These are phyloP conservation scores for Otocyon megalotis DNA, from an alignment of 2,113 vertebrate species.

Conservation along the genomic window DNA sequence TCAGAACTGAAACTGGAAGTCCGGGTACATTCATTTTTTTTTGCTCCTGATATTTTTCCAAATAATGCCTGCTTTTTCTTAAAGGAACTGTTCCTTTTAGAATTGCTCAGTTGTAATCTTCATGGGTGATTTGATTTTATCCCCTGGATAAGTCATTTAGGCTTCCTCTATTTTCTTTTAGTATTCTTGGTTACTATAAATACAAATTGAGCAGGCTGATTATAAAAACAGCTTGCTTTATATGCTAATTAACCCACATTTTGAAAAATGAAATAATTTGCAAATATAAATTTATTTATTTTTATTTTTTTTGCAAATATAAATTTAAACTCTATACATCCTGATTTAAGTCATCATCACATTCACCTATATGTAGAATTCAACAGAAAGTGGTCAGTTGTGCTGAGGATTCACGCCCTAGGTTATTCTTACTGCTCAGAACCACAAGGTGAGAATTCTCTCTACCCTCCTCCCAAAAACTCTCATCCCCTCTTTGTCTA, in stretches of 20 bases:
- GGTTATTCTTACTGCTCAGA: neutral
- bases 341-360: neutral
- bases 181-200: neutral
- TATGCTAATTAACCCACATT: neutral
- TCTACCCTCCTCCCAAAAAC: neutral
- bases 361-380: neutral
- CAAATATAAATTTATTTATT: neutral
- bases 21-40: neutral
- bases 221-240: constrained; percentile 1
- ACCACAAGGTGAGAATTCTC: neutral
- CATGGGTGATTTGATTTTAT: neutral
- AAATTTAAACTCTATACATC: neutral
- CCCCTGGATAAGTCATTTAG: neutral
- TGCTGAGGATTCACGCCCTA: neutral
- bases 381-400: neutral
- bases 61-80: neutral
- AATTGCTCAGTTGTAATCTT: neutral
- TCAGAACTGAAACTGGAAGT: neutral
- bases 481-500: neutral
- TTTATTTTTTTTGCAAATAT: neutral
- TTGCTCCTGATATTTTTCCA: neutral
- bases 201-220: neutral
- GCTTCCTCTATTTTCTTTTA: neutral
- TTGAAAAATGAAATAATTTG: neutral
- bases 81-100: neutral